phyloP scores from a whole-genome alignment of 2,888 invertebrate species.

The Alloscopus bannaensis region DNA sequence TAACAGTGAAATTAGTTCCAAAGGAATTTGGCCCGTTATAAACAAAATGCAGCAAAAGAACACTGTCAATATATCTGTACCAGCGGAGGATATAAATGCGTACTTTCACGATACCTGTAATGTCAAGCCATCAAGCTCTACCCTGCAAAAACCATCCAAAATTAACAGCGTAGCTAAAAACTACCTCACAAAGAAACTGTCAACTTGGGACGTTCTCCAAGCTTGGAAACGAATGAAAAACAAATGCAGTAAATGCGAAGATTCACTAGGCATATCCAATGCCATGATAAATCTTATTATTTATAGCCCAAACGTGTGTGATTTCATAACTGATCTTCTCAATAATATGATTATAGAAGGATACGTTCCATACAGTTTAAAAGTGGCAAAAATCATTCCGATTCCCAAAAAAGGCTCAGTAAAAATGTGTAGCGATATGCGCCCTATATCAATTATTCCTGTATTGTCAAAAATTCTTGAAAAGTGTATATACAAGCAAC shows the following conservation, averaged over 20 bases:
- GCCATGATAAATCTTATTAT: neutral
- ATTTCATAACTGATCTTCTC: neutral
- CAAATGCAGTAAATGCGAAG: neutral
- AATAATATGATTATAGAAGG: neutral
- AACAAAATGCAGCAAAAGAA: neutral
- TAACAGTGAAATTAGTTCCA: neutral
- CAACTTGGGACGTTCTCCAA: neutral
- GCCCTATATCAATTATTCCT: slow-evolving; percentile 56
- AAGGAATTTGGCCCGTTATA: neutral
- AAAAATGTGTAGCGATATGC: slow-evolving; percentile 14
- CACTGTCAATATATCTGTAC: neutral
- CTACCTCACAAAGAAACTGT: neutral
- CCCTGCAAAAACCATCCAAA: no score
- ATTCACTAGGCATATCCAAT: slow-evolving; percentile 1
- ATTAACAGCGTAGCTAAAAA: no score
- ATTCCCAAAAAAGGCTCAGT: slow-evolving; percentile 27
- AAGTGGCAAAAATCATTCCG: slow-evolving; percentile 44
- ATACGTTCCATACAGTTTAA: slow-evolving; percentile 27
- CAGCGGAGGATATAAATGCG: slow-evolving; percentile 9
- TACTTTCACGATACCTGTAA: slow-evolving; percentile 4
- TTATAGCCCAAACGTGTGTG: neutral
- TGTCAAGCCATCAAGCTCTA: neutral
- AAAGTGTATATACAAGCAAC: slow-evolving; percentile 29
- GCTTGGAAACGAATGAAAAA: slow-evolving; percentile 23
- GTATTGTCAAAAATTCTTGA: slow-evolving; percentile 40